Conservation (phyloP, 2,113 vertebrate species). For the Lasiurus cinereus region DNA sequence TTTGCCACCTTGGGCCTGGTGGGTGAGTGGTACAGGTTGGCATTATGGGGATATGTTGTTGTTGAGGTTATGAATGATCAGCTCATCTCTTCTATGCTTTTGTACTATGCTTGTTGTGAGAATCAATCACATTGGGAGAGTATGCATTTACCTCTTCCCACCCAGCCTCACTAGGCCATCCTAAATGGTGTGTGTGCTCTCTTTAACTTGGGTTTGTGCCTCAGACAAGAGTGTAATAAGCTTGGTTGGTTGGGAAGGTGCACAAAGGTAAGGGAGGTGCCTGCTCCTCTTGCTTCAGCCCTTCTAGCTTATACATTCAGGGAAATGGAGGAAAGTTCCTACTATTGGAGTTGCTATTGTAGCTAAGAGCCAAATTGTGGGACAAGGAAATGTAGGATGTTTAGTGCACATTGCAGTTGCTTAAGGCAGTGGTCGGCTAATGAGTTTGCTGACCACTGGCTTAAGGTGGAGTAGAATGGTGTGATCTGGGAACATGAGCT, state of each 20-base stretch:
- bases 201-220: neutral
- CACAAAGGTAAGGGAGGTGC: neutral
- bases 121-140: neutral
- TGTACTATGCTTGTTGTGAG: neutral
- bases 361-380: neutral
- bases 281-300: neutral
- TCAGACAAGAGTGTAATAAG: neutral
- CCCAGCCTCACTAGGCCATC: neutral
- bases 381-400: neutral
- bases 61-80: neutral
- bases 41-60: neutral
- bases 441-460: too few species aligned
- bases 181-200: neutral
- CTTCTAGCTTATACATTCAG: neutral
- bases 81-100: neutral
- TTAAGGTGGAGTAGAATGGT: neutral
- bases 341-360: neutral
- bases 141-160: neutral
- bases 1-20: neutral
- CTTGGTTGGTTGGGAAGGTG: neutral
- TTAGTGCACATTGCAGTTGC: neutral
- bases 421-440: neutral
- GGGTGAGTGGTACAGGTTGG: neutral
- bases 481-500: neutral
- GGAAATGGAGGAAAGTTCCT: constrained; percentile 42